These are phyloP conservation scores for Passer domesticus DNA, from an alignment of 2,113 vertebrate genomes.

Conservation along the genomic window DNA sequence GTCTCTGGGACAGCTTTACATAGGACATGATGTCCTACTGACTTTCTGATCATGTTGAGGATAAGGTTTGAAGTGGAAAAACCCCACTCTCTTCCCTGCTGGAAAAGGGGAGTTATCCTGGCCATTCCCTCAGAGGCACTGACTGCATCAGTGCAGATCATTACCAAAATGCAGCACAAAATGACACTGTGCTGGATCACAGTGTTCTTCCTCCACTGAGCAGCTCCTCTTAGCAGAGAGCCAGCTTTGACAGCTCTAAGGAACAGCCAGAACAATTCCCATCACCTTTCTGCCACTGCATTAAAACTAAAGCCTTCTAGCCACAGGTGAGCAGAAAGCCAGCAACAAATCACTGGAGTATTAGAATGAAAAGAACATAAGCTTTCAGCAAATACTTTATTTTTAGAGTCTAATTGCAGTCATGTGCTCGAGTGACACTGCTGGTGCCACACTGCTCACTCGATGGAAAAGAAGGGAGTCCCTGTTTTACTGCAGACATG, in stretches of 20 bases:
- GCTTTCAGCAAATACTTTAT: background rate
- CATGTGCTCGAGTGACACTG: background rate
- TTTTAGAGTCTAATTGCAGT: background rate
- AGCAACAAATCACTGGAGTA: background rate
- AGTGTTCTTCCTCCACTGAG: background rate
- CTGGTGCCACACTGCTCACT: rapidly evolving
- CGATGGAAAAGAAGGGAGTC: background rate
- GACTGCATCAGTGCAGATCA: background rate
- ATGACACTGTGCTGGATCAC: background rate
- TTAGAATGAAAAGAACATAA: background rate
- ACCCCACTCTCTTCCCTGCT: rapidly evolving
- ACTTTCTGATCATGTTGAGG: background rate
- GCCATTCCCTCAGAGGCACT: background rate
- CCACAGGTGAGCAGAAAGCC: background rate
- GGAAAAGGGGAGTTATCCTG: background rate
- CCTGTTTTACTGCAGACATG: background rate
- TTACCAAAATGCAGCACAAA: background rate
- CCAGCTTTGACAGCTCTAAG: background rate
- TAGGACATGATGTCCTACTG: background rate
- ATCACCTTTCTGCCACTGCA: background rate
- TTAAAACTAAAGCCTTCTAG: background rate
- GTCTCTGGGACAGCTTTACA: background rate
- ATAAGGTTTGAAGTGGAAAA: background rate
- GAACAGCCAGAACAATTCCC: background rate
- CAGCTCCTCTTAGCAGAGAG: background rate